phyloP scores from a whole-genome alignment of 1,140 invertebrate genomes.

The Pseudomyrmex concolor region DNA sequence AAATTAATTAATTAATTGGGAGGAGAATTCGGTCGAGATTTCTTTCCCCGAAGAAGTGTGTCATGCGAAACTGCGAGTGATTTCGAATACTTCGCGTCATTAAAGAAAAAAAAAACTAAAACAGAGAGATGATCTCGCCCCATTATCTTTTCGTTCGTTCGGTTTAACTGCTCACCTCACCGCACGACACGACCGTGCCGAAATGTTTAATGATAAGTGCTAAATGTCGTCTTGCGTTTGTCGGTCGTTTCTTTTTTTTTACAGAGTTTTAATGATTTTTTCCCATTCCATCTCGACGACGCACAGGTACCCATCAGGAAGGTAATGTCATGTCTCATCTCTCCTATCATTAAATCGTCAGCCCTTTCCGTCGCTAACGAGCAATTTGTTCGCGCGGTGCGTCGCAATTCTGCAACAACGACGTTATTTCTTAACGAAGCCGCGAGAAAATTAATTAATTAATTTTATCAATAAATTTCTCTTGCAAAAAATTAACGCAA shows the following conservation, averaged over 20 bases:
- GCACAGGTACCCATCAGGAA: slow-evolving; percentile 79
- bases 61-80: slow-evolving; percentile 18
- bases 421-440: too few species aligned
- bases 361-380: slow-evolving; percentile 49
- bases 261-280: slow-evolving; percentile 77
- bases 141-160: background rate
- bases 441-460: too few species aligned
- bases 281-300: slow-evolving; percentile 76
- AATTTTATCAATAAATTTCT: background rate
- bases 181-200: slow-evolving; percentile 9
- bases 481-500: background rate
- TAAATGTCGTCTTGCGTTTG: slow-evolving; percentile 61
- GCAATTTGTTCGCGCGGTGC: background rate
- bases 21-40: background rate
- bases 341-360: slow-evolving; percentile 61
- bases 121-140: slow-evolving; percentile 23
- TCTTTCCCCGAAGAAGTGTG: background rate
- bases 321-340: slow-evolving; percentile 77
- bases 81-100: slow-evolving; percentile 26
- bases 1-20: too few species aligned
- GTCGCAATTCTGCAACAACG: background rate
- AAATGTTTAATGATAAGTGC: slow-evolving; percentile 32
- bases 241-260: slow-evolving; percentile 74
- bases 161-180: slow-evolving; percentile 7
- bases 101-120: background rate